These are phyloP conservation scores for Gallinago stenura DNA, from an alignment of 2,797 vertebrate genomes.

Conservation along the genomic window DNA sequence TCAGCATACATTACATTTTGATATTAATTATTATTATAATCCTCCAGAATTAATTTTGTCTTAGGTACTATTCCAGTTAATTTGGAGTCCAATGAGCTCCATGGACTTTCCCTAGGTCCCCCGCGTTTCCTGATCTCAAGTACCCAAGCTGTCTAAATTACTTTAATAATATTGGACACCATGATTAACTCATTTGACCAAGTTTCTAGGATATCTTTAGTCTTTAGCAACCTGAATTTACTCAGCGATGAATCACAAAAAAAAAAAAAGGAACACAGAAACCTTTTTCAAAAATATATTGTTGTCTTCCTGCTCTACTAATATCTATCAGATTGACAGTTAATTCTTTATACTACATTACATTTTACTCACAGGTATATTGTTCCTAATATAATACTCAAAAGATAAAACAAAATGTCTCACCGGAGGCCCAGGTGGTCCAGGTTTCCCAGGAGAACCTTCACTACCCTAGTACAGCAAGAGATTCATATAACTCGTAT, in stretches of 20 bases:
- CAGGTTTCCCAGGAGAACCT: constrained; percentile 88
- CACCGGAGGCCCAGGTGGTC: constrained; percentile 94
- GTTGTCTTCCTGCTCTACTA: background rate
- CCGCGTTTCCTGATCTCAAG: background rate
- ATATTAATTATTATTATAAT: background rate
- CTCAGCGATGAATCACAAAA: background rate
- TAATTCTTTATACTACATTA: background rate
- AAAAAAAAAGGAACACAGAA: background rate
- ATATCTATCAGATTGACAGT: background rate
- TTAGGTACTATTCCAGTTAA: background rate
- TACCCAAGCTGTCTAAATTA: background rate
- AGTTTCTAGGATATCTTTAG: background rate
- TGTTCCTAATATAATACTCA: background rate
- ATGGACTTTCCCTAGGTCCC: background rate
- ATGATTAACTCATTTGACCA: background rate
- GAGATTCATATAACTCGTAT: constrained; percentile 5
- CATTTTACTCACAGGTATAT: background rate
- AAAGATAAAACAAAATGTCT: constrained; percentile 74
- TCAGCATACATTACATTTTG: rapidly evolving
- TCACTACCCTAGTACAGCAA: constrained; percentile 88
- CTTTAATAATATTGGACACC: background rate
- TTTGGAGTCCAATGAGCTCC: background rate
- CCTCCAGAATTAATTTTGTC: background rate
- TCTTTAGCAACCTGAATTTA: background rate
- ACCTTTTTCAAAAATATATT: background rate